These are phyloP conservation scores for Toxonevra muliebris DNA, from an alignment of 2,888 invertebrate species.

Conservation along the genomic window DNA sequence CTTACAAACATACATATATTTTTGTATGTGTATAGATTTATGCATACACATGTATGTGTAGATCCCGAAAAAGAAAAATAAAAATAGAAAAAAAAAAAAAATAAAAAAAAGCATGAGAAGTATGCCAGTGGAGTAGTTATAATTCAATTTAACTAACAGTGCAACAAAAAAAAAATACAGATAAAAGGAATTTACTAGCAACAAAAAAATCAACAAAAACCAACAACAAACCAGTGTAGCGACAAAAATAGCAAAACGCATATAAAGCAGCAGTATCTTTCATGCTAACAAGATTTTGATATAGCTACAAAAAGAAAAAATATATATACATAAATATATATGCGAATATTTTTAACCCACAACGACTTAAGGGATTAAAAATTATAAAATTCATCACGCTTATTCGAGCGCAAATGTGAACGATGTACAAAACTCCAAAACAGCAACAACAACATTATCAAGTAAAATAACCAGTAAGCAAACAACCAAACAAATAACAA, in stretches of 20 bases:
- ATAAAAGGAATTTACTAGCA: no score
- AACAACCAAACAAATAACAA: neutral
- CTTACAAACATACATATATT: no score
- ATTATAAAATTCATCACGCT: conserved; percentile 16
- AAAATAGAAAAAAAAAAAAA: neutral
- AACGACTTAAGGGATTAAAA: conserved; percentile 19
- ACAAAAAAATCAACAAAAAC: no score
- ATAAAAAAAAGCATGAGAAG: neutral
- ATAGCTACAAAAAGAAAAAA: no score
- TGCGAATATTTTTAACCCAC: neutral
- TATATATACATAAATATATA: neutral
- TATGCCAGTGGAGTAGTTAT: neutral
- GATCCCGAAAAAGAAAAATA: neutral
- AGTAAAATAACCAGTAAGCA: neutral
- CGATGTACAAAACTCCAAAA: neutral
- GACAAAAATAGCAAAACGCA: no score
- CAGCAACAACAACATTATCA: neutral
- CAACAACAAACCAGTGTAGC: no score
- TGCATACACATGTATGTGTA: neutral
- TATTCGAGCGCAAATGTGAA: neutral
- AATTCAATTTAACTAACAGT: neutral
- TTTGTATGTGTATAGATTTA: no score
- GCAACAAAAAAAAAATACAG: neutral
- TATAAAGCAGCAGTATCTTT: no score
- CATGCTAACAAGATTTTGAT: no score